These are phyloP conservation scores for Nannospalax galili DNA, from an alignment of 2,113 vertebrate genomes.

Conservation along the genomic window DNA sequence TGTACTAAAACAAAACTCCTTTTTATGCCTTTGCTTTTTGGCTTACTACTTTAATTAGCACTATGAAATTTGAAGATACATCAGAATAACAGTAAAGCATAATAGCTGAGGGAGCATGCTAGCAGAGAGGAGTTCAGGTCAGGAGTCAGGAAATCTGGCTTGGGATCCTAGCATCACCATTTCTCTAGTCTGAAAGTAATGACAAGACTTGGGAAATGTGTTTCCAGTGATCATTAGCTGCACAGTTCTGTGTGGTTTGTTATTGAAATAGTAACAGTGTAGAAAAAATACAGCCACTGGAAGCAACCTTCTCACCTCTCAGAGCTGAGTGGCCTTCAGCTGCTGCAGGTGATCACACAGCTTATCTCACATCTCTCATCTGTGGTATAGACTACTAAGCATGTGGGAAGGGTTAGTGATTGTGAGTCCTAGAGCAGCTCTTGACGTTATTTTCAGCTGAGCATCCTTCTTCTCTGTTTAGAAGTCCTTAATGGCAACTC, in stretches of 20 bases:
- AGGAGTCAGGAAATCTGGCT: neutral
- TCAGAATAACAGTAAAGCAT: slow-evolving; percentile 24
- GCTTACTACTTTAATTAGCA: slow-evolving; percentile 21
- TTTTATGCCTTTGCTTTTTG: neutral
- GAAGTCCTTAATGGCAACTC: neutral
- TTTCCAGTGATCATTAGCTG: neutral
- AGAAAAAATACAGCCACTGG: neutral
- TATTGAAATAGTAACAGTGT: neutral
- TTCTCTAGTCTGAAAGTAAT: neutral
- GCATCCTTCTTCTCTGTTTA: neutral
- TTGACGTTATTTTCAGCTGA: slow-evolving; percentile 6
- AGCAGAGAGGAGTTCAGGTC: neutral
- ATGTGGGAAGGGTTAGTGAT: neutral
- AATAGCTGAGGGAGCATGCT: neutral
- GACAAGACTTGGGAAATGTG: neutral
- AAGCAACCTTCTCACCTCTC: neutral
- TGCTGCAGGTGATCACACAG: neutral
- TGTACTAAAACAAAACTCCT: neutral
- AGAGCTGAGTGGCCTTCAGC: neutral
- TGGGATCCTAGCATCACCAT: neutral
- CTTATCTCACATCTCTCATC: neutral
- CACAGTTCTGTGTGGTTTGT: neutral
- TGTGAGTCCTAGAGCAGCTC: neutral
- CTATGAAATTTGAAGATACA: neutral
- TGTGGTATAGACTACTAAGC: neutral